Conservation (phyloP, 2,113 vertebrate species). For the Eurystomus gularis region DNA sequence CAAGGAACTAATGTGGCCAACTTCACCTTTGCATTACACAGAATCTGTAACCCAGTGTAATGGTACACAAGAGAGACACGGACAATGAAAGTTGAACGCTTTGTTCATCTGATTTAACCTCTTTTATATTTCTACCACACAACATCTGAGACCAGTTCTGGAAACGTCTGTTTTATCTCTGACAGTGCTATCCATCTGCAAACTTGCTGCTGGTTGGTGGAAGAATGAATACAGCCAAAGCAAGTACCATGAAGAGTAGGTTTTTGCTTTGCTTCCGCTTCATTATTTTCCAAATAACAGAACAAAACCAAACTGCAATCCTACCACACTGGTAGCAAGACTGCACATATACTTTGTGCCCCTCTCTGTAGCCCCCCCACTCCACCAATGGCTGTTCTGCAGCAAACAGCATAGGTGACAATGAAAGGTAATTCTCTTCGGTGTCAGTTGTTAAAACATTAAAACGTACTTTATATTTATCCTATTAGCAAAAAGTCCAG, state of each 20-base stretch:
- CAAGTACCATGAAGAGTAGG: background rate
- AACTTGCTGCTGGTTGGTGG: background rate
- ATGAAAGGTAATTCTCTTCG: background rate
- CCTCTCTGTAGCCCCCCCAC: background rate
- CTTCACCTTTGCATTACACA: background rate
- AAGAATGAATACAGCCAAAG: background rate
- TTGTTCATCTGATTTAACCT: background rate
- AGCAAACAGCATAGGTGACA: background rate
- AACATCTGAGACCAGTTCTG: background rate
- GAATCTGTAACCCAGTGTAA: background rate
- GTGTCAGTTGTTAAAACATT: background rate
- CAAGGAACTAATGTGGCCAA: background rate
- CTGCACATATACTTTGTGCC: accelerated
- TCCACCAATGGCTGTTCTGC: background rate
- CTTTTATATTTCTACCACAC: background rate
- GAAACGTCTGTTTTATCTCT: background rate
- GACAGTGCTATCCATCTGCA: background rate
- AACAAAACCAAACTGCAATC: background rate
- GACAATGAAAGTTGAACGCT: background rate
- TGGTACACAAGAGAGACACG: accelerated
- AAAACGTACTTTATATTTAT: background rate
- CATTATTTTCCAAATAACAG: background rate
- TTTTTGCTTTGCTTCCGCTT: background rate
- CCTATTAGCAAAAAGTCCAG: background rate
- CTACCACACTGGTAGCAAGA: too few species aligned